phyloP scores from a whole-genome alignment of 37 sponge, comb jelly and placozoan species.

The Halichondria panicea region DNA sequence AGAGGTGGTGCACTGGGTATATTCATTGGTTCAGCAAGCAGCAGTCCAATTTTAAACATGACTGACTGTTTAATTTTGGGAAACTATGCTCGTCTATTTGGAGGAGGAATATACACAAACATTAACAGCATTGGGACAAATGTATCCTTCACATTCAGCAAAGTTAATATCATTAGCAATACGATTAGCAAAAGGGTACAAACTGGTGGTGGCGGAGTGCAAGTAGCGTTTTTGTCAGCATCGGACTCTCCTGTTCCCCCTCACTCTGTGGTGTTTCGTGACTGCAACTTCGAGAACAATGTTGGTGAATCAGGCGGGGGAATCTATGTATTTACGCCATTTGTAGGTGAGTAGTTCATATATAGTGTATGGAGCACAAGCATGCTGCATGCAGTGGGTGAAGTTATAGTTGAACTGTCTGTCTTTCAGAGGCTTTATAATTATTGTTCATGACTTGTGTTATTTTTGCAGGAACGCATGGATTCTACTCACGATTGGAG shows the following conservation, averaged over 20 bases:
- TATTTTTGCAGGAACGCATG: neutral
- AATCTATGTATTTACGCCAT: conserved; percentile 6
- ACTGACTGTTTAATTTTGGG: conserved; percentile 24
- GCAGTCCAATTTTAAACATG: conserved; percentile 17
- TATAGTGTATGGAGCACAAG: too few relatives aligned
- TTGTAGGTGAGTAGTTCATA: too few relatives aligned
- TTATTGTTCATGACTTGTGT: neutral
- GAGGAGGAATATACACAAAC: conserved; percentile 63
- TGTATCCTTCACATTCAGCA: too few relatives aligned
- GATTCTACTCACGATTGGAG: neutral
- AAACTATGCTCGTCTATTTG: conserved; percentile 56
- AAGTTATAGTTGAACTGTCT: too few relatives aligned
- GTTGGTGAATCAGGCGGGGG: conserved; percentile 26
- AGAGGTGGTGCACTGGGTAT: conserved; percentile 65
- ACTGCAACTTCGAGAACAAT: conserved; percentile 36
- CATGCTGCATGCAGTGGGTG: too few relatives aligned
- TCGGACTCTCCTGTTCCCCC: neutral
- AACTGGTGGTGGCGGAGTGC: conserved; percentile 61
- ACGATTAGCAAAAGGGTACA: neutral
- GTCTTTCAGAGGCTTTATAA: too few relatives aligned
- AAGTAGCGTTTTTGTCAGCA: conserved; percentile 2
- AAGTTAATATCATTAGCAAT: conserved; percentile 50
- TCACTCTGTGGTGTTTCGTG: conserved; percentile 3
- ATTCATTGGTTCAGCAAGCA: conserved; percentile 18
- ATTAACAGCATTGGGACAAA: too few relatives aligned